phyloP scores from a whole-genome alignment of 2,797 vertebrate genomes.

The Pachyuromys duprasi region DNA sequence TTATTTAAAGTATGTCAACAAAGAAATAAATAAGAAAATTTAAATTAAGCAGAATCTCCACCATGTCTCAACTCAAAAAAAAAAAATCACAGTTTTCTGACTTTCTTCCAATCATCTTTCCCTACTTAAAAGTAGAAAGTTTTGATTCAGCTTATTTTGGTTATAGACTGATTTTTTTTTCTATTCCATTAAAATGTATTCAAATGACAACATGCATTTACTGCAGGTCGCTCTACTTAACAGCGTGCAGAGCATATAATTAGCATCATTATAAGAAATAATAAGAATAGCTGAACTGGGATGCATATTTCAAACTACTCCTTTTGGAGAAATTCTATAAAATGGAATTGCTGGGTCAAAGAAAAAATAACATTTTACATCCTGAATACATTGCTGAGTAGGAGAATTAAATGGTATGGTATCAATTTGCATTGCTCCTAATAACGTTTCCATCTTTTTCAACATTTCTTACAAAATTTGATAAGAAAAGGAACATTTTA shows the following conservation, averaged over 20 bases:
- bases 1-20: background rate
- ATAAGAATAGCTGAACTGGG: background rate
- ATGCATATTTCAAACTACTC: slow-evolving; percentile 18
- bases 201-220: slow-evolving; percentile 18
- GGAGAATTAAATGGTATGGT: background rate
- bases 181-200: slow-evolving; percentile 32
- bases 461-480: background rate
- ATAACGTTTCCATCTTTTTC: background rate
- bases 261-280: background rate
- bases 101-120: slow-evolving; percentile 21
- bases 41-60: background rate
- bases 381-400: background rate
- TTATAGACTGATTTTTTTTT: background rate
- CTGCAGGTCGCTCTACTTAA: background rate
- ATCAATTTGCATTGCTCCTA: background rate
- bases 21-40: slow-evolving; percentile 27
- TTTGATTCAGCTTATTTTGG: slow-evolving; percentile 48
- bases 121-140: background rate
- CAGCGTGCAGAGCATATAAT: background rate
- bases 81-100: background rate
- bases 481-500: background rate
- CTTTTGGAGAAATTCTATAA: background rate
- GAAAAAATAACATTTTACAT: background rate
- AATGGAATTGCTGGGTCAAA: slow-evolving; percentile 19
- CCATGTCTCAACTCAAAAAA: background rate